Evolutionary conservation across 2,113 vertebrate species (phyloP).

Genomic region (Zosterops pallidus): DNA sequence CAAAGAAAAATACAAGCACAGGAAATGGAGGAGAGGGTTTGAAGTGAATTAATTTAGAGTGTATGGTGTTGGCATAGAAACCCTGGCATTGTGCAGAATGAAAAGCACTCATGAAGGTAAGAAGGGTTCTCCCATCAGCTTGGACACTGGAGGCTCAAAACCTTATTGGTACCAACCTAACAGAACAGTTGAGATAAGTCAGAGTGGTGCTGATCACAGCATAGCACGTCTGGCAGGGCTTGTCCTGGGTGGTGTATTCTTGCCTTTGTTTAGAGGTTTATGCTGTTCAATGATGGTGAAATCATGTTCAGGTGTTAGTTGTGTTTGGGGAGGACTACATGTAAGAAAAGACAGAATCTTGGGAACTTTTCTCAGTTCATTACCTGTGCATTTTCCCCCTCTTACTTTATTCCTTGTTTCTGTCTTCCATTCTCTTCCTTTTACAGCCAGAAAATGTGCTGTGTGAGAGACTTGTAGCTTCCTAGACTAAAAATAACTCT

Average conservation of each 20-base stretch:
- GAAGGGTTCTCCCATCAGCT: not conserved
- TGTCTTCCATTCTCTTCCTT: not conserved
- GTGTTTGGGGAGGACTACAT: not conserved
- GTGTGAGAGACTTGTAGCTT: not conserved
- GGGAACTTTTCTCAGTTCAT: not conserved
- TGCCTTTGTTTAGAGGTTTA: not conserved
- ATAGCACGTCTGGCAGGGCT: fast-evolving
- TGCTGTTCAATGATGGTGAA: not conserved
- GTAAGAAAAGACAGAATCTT: not conserved
- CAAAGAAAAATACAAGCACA: not conserved
- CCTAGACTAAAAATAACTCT: not conserved
- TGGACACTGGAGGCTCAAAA: not conserved
- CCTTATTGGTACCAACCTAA: not conserved
- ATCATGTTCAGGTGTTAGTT: not conserved
- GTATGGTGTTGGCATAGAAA: not conserved
- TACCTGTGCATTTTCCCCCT: not conserved
- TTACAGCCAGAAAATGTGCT: not conserved
- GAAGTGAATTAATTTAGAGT: not conserved
- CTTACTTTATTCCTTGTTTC: not conserved
- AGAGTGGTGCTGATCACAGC: not conserved
- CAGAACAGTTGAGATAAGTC: not conserved
- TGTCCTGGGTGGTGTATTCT: not conserved
- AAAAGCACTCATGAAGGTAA: fast-evolving
- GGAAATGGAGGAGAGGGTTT: not conserved
- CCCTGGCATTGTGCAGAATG: not conserved